Evolutionary conservation across 2,888 invertebrate species (phyloP), one percentile per base, ranked within the genome.

Genomic region (Beris chalybata): DNA sequence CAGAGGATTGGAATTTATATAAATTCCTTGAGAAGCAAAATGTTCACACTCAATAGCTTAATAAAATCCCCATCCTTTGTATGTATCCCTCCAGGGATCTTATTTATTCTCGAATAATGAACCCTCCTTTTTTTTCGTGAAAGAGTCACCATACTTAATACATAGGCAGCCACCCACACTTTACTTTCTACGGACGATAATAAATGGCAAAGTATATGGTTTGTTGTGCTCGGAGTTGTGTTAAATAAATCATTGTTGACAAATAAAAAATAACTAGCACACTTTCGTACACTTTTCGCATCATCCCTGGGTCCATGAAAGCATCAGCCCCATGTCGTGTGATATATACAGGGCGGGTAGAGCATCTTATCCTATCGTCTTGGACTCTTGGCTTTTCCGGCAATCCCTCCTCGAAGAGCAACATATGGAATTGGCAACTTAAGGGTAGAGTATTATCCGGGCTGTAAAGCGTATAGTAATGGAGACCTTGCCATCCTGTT

Each of bases 241-340:
- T 66, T 64, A 66, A 63, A 69, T 69, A 69, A 69, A 69, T 69
- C 68, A 66, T 66, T 69, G 66, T 59, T 69, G 68, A 69, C 68
- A 69, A 66, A 66, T 66, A 69, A 69, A 68, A 69, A 69, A 66
- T 69, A 69, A 69, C 68, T 66, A 66, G 66, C 64, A 66, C 63
- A 64, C 56, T 66, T 68, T 54, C 43, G 30, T 53, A 64, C 30
- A 54, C 31, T 47, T 61, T 38, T 45, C 15, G 4, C 50, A 61
- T 61, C 61, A 61, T 61, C 52, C 22, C 50, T 52, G 9, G 4
- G 9, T 38, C 5, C 9, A 38, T 38, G 38, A 4, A 38, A 7
- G 38, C 38, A 7, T 38, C 38, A 7, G 9, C 38, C 38, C 9
- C 38, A 9, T 9, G 9, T 38, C 38, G 38, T 38, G 38, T 38